These are phyloP conservation scores for Takifugu rubripes DNA, from an alignment of 2,797 vertebrate genomes.

Conservation along the genomic window DNA sequence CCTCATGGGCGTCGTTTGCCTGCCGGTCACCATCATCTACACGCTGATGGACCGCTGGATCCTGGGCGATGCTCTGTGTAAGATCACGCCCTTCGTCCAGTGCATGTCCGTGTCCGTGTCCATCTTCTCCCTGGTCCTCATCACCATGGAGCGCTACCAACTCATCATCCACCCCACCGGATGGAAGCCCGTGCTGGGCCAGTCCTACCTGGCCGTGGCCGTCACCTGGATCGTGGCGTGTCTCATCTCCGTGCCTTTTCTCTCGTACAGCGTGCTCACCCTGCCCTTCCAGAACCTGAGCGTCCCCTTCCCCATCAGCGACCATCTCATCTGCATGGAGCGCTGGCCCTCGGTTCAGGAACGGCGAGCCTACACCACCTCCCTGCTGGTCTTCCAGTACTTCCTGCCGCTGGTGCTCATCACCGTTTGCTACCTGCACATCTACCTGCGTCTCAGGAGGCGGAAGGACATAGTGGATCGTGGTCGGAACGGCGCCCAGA, in stretches of 20 bases:
- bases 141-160: slow-evolving; percentile 85
- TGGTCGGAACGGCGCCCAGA: slow-evolving; percentile 62
- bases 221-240: slow-evolving; percentile 79
- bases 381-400: slow-evolving; percentile 81
- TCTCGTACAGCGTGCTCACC: slow-evolving; percentile 72
- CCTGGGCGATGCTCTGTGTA: slow-evolving; percentile 80
- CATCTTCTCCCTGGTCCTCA: slow-evolving; percentile 80
- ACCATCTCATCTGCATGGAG: slow-evolving; percentile 79
- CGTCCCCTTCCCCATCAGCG: slow-evolving; percentile 55
- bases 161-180: slow-evolving; percentile 85
- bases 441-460: slow-evolving; percentile 79
- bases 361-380: slow-evolving; percentile 80
- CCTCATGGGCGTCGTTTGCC: slow-evolving; percentile 79
- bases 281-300: slow-evolving; percentile 76
- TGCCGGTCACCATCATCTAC: slow-evolving; percentile 83
- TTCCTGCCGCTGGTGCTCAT: slow-evolving; percentile 78
- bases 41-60: slow-evolving; percentile 87
- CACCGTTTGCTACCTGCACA: slow-evolving; percentile 78
- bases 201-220: slow-evolving; percentile 81
- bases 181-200: slow-evolving; percentile 79
- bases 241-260: slow-evolving; percentile 79
- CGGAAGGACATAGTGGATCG: slow-evolving; percentile 82
- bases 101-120: slow-evolving; percentile 82
- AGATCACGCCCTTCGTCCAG: slow-evolving; percentile 80
- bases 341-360: slow-evolving; percentile 71